phyloP scores from a whole-genome alignment of 2,797 vertebrate species.

The Leptodactylus fallax region DNA sequence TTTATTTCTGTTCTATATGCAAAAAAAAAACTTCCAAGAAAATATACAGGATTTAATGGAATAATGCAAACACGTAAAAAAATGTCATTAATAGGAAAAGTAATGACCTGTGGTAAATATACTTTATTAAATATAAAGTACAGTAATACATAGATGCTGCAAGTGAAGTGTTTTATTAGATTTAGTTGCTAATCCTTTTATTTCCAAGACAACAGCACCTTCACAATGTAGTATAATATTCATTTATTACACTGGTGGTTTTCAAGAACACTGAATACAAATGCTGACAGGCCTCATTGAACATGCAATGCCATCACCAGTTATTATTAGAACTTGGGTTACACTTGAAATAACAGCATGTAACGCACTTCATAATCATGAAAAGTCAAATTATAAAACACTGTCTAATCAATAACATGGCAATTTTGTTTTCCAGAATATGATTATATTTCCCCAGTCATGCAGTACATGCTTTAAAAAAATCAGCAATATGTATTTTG shows the following conservation, averaged over 20 bases:
- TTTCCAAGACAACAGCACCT: background rate
- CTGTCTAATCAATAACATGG: conserved; percentile 45
- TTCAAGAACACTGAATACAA: conserved; percentile 11
- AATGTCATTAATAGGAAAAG: background rate
- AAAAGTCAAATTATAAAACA: conserved; percentile 48
- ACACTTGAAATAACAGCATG: conserved; percentile 37
- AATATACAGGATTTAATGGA: background rate
- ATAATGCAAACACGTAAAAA: background rate
- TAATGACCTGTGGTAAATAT: background rate
- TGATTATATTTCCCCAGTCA: conserved; percentile 12
- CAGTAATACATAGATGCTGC: background rate
- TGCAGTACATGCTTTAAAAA: background rate
- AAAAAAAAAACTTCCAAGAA: background rate
- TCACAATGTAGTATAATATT: background rate
- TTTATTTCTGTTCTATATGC: no score
- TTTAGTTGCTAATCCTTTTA: background rate
- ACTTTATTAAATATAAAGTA: background rate
- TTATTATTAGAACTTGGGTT: conserved; percentile 40
- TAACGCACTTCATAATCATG: conserved; percentile 50
- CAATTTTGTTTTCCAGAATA: background rate
- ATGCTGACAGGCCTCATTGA: conserved; percentile 33
- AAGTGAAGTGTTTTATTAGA: background rate
- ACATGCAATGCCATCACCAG: conserved; percentile 34
- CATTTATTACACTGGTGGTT: conserved; percentile 10
- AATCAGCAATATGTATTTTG: background rate